These are phyloP conservation scores for Borostomias antarcticus DNA, from an alignment of 2,797 vertebrate genomes.

Conservation along the genomic window DNA sequence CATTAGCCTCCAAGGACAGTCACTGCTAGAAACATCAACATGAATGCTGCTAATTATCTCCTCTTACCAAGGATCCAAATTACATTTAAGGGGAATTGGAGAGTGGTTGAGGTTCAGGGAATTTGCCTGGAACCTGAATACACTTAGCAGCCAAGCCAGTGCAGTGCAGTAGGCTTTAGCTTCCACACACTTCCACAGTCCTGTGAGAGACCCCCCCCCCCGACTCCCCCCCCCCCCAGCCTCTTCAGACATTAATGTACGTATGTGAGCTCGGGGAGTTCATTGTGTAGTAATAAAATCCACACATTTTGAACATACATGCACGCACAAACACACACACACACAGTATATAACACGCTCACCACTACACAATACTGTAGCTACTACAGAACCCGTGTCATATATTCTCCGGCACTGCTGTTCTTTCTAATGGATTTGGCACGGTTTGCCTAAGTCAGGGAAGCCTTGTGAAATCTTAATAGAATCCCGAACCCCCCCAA, in stretches of 20 bases:
- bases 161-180: no score
- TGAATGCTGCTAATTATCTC: no score
- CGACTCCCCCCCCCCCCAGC: no score
- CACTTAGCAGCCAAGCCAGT: no score
- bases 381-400: constrained; percentile 14
- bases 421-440: constrained; percentile 45
- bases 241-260: background rate
- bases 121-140: no score
- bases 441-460: constrained; percentile 47
- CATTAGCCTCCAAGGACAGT: constrained; percentile 29
- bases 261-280: background rate
- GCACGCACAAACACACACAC: constrained; percentile 22
- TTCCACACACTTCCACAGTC: no score
- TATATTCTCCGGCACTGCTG: constrained; percentile 26
- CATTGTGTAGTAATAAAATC: background rate
- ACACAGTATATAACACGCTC: constrained; percentile 3
- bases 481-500: constrained; percentile 32
- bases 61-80: no score
- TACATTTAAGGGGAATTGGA: no score
- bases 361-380: constrained; percentile 1
- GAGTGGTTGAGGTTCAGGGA: no score
- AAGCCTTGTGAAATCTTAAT: constrained; percentile 46
- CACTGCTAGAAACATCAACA: constrained; percentile 37
- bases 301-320: no score
- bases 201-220: no score